Conservation (phyloP, 37 sponge, comb jelly and placozoan species). For the Axinella damicornis region DNA sequence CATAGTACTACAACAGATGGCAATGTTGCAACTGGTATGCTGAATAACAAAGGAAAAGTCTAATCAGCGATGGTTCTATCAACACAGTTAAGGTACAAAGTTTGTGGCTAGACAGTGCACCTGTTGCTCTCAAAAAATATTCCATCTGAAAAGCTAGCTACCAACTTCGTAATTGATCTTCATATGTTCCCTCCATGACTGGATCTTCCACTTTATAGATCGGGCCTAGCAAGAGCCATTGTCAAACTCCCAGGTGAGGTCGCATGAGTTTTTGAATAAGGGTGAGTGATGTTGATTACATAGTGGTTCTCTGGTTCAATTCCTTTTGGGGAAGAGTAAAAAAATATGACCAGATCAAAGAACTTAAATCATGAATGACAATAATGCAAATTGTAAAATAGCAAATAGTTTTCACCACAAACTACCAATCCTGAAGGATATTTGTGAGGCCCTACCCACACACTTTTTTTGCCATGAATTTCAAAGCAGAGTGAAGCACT, state of each 20-base stretch:
- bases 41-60: too few relatives aligned
- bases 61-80: too few relatives aligned
- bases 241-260: constrained; percentile 25
- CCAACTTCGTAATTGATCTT: constrained; percentile 24
- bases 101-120: background rate
- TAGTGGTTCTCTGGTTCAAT: constrained; percentile 21
- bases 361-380: constrained; percentile 64
- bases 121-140: background rate
- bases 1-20: too few relatives aligned
- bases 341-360: background rate
- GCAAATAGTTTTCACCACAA: constrained; percentile 48
- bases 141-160: constrained; percentile 11
- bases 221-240: constrained; percentile 32
- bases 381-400: too few relatives aligned
- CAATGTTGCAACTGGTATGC: too few relatives aligned
- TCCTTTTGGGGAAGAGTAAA: too few relatives aligned
- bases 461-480: constrained; percentile 56
- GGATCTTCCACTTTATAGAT: constrained; percentile 47
- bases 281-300: constrained; percentile 35
- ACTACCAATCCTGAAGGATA: too few relatives aligned
- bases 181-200: constrained; percentile 65
- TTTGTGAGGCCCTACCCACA: too few relatives aligned
- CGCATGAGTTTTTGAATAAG: background rate
- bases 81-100: too few relatives aligned
- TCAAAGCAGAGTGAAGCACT: constrained; percentile 56